Evolutionary conservation across 2,797 vertebrate genomes (phyloP).

Genomic region (Cyclopterus lumpus): DNA sequence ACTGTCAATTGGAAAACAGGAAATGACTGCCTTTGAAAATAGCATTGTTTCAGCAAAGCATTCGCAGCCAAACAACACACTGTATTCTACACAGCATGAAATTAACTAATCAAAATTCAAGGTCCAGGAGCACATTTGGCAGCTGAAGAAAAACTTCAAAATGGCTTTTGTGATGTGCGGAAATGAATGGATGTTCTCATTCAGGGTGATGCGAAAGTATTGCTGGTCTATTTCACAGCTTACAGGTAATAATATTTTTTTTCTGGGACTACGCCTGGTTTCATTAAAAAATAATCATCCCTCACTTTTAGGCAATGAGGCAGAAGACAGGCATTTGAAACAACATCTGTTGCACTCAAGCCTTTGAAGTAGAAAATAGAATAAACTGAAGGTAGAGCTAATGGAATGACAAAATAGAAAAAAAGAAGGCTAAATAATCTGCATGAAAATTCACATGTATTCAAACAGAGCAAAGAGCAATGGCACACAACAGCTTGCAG

Average conservation of each 20-base stretch:
- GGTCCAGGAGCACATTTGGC: conserved; percentile 73
- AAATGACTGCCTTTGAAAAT: conserved; percentile 74
- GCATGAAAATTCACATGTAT: conserved; percentile 73
- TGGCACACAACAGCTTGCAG: conserved; percentile 65
- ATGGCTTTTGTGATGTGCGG: conserved; percentile 64
- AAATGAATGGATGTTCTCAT: conserved; percentile 72
- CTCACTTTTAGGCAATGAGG: conserved; percentile 83
- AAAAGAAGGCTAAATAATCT: conserved; percentile 73
- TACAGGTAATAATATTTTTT: conserved; percentile 75
- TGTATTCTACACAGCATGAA: conserved; percentile 75
- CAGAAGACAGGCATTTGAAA: conserved; percentile 83
- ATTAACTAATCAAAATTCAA: conserved; percentile 81
- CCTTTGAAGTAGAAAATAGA: conserved; percentile 83
- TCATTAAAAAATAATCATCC: conserved; percentile 86
- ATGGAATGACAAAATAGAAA: conserved; percentile 77
- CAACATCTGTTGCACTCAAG: conserved; percentile 81
- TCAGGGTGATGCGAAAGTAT: conserved; percentile 66
- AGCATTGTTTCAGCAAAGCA: conserved; percentile 70
- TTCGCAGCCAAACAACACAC: conserved; percentile 61
- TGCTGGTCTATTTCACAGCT: conserved; percentile 77
- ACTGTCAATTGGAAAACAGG: conserved; percentile 65
- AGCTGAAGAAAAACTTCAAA: conserved; percentile 73
- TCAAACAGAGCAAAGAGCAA: conserved; percentile 62
- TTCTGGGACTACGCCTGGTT: conserved; percentile 59
- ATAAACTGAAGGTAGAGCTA: conserved; percentile 80